These are phyloP conservation scores for Chloroceryle aenea DNA, from an alignment of 2,113 vertebrate species.

Conservation along the genomic window DNA sequence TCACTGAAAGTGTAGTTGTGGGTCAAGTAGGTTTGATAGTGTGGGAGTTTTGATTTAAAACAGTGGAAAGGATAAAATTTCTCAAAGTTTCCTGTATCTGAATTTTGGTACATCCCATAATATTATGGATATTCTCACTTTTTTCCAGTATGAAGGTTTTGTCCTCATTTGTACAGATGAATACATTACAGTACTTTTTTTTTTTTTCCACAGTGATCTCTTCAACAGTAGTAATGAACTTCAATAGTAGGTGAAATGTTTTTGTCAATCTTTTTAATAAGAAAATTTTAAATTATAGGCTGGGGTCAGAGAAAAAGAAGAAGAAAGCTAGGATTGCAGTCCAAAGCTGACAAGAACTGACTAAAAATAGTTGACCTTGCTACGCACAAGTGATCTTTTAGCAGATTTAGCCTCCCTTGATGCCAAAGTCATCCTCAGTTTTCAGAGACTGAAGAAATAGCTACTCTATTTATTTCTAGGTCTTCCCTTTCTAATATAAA, in stretches of 20 bases:
- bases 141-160: neutral
- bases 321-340: neutral
- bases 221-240: neutral
- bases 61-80: neutral
- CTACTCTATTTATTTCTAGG: neutral
- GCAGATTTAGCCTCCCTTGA: neutral
- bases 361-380: conserved; percentile 16
- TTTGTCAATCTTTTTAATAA: neutral
- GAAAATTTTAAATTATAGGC: neutral
- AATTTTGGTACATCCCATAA: neutral
- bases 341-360: neutral
- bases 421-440: neutral
- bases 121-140: neutral
- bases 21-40: neutral
- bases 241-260: neutral
- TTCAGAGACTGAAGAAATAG: neutral
- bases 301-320: neutral
- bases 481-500: neutral
- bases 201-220: neutral
- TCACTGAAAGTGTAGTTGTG: neutral
- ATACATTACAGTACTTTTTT: neutral
- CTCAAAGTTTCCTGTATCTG: neutral
- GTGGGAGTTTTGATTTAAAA: neutral
- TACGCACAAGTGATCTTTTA: neutral
- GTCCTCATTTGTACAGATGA: neutral